Evolutionary conservation across 2,888 invertebrate species (phyloP), one percentile per base, ranked within the genome.

Genomic region (Galerucella calmariensis): DNA sequence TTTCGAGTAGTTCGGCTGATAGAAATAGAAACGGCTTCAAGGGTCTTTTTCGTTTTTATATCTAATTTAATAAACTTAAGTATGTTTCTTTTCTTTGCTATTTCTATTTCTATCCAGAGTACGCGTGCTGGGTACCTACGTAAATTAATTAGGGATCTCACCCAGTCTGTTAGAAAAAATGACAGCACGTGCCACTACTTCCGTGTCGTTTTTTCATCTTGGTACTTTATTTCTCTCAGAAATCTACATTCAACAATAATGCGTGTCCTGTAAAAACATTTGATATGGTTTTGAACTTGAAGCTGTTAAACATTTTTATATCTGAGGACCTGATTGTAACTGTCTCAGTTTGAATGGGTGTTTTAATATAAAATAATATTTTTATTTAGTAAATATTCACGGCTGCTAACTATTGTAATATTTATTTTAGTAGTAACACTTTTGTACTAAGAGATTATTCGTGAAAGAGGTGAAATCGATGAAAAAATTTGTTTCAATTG

Each of bases 221-320:
- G 10, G 16, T 20, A 48, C 14, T 48, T 48, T 20, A 56, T 56
- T 16, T 56, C 16, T 10, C 16, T 56, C 16, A 10, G 20, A 35
- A 70, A 70, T 63, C 70, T 70, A 70, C 70, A 70, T 65, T 70
- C 63, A 70, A 65, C 70, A 70, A 70, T 61, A 61, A 14, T 51
- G 27, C 46, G 51, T 51, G 16, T 70, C 35, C 51, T 70, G 69
- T 70, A 63, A 70, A 69, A 70, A 56, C 48, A 27, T 35, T 63
- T 68, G 27, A 56, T 44, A 70, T 70, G 56, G 65, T 70, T 70
- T 65, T 65, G 65, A 65, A 65, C n/a, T 65, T 41, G 16, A 44
- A 56, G 35, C 62, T 53, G 71, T 71, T 58, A 27, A 71, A 66
- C 65, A 71, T 44, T 58, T 16, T 65, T 53, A 44, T 58, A 48